Percentiles rank a stretch among this genome's conserved stretches.
Conservation (phyloP, 2,113 vertebrate genomes). For the Hydrochoerus hydrochaeris region DNA sequence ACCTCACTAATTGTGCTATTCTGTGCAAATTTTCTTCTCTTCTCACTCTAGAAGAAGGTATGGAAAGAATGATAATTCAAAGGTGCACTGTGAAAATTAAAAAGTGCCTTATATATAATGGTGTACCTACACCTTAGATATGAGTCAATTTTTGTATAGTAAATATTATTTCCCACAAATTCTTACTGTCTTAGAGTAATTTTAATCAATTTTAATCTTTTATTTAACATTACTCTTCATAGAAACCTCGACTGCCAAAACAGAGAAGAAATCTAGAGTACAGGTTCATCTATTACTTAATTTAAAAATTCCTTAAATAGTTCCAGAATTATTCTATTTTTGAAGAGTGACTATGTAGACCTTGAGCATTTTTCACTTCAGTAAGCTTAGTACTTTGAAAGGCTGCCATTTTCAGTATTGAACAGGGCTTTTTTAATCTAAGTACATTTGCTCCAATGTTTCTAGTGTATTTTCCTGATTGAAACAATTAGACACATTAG, state of each 20-base stretch:
- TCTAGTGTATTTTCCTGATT: not conserved
- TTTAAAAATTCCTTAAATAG: not conserved
- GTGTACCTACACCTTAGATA: too few species aligned
- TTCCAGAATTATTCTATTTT: not conserved
- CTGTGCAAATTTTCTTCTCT: not conserved
- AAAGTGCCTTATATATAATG: not conserved
- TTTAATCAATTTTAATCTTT: not conserved
- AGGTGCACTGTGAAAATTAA: not conserved
- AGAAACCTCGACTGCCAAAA: not conserved
- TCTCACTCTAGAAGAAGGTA: not conserved
- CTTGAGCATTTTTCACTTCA: not conserved
- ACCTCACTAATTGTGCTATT: not conserved
- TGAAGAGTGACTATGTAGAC: not conserved
- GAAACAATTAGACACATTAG: not conserved
- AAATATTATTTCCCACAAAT: not conserved
- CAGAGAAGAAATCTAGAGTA: not conserved
- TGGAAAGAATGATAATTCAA: not conserved
- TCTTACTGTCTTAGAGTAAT: not conserved
- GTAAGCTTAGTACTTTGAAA: not conserved
- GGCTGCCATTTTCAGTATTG: not conserved
- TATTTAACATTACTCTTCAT: not conserved
- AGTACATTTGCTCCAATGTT: not conserved
- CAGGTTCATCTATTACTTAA: not conserved
- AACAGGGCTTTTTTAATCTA: not conserved
- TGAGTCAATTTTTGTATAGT: not conserved